Base-by-base conservation (phyloP, 2,113 vertebrate species). In the Percopsis transmontana region DNA sequence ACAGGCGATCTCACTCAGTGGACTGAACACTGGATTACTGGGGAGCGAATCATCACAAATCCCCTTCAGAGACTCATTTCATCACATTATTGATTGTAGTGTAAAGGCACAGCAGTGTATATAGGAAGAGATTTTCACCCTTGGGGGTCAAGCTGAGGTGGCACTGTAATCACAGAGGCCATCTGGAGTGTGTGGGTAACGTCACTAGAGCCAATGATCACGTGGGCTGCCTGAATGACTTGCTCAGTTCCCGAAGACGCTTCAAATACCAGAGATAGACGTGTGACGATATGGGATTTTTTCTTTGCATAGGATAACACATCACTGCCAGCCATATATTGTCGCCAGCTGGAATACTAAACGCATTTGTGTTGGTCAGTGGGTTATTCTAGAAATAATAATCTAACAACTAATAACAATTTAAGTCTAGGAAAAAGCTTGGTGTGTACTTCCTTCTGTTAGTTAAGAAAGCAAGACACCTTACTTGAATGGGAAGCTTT, bases 11-110 rank as follows among this genome's bases (percentile, higher is more conserved):
- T 94, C 86, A 20, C 66, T 77, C 56, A 91, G 10, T 0, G 87
- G 74, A 62, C 77, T 74, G 76, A 93, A 91, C 51, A 18, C 55
- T 13, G 85, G 88, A 20, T 13, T 61, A 8, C 94, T 96, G 85
- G 13, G 44, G 48, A 27, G 72, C 53, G 45, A 83, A 5, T 27
- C 5, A 5, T 27, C 27, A 27, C 27, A 27, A 27, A 27, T 2
- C 27, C n/a, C n/a, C n/a, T n/a, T n/a, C n/a, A n/a, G n/a, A 56
- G 27, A 33, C 27, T 33, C 5, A 33, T 33, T 33, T 33, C 5
- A 33, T 6, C 8, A 7, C 27, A 33, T 33, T 33, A 33, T 33
- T 33, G 27, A 33, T 33, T 33, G 27, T 33, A 33, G 27, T 33
- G 27, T 7, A 33, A 33, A 33, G 8, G 27, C 5, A 33, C 27